phyloP scores from a whole-genome alignment of 2,888 invertebrate species.

The Chorisops tibialis region DNA sequence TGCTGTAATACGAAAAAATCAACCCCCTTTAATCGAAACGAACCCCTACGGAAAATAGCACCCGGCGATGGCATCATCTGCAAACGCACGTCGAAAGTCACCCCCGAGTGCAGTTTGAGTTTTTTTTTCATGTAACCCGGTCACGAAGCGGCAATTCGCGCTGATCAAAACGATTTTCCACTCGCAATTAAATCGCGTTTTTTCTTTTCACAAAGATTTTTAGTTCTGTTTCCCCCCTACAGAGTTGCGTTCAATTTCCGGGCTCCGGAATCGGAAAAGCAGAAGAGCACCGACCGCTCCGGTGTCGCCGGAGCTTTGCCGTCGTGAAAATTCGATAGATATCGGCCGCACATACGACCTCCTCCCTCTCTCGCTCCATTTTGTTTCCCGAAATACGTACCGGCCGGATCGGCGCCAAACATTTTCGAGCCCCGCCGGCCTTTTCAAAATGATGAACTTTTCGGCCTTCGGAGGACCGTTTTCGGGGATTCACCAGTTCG shows the following conservation, averaged over 20 bases:
- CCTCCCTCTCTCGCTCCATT: neutral
- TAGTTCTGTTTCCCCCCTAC: neutral
- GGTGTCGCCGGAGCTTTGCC: too few relatives aligned
- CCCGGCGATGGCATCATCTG: constrained; percentile 24
- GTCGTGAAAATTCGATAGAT: neutral
- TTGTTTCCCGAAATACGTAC: neutral
- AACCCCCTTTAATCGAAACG: too few relatives aligned
- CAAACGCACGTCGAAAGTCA: constrained; percentile 23
- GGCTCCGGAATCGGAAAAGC: neutral
- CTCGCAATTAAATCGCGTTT: too few relatives aligned
- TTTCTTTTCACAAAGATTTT: neutral
- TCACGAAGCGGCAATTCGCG: constrained; percentile 7
- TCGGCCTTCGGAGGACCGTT: constrained; percentile 53
- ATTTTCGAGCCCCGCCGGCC: constrained; percentile 3
- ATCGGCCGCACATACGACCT: constrained; percentile 4
- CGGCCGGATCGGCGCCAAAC: constrained; percentile 25
- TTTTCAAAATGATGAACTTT: constrained; percentile 50
- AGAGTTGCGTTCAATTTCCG: neutral
- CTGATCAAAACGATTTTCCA: neutral
- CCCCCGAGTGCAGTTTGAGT: constrained; percentile 15
- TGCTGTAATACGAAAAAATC: too few relatives aligned
- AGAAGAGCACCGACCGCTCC: too few relatives aligned
- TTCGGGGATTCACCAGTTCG: constrained; percentile 53
- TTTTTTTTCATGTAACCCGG: constrained; percentile 25
- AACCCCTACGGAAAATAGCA: neutral